These are phyloP conservation scores for Eurypyga helias DNA, from an alignment of 2,113 vertebrate species.

Conservation along the genomic window DNA sequence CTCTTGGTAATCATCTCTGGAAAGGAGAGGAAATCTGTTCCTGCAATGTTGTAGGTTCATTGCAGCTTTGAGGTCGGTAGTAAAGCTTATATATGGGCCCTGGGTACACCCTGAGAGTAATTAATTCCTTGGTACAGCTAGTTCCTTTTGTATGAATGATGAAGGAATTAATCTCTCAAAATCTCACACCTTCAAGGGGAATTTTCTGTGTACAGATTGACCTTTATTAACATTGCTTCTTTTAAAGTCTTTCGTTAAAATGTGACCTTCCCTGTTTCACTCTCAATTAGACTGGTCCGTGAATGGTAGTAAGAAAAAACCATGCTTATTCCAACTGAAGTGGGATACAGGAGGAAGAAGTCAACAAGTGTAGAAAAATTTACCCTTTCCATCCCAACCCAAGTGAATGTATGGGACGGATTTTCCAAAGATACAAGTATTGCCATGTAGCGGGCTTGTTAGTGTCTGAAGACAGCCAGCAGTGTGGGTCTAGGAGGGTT, in stretches of 20 bases:
- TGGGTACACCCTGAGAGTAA: neutral
- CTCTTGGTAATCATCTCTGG: neutral
- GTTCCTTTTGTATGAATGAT: neutral
- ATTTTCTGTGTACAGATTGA: neutral
- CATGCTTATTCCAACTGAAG: neutral
- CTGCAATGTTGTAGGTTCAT: neutral
- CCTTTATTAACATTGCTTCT: neutral
- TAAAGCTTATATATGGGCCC: neutral
- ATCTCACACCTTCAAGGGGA: neutral
- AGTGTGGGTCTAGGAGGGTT: neutral
- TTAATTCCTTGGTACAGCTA: neutral
- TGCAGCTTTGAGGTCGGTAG: neutral
- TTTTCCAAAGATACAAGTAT: accelerated
- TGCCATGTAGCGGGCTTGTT: accelerated
- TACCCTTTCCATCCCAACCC: neutral
- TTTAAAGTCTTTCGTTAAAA: neutral
- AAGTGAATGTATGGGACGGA: neutral
- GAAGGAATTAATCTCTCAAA: neutral
- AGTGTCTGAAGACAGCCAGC: neutral
- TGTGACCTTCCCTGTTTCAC: neutral
- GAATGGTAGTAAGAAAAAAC: neutral
- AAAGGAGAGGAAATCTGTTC: neutral
- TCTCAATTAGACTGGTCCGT: neutral
- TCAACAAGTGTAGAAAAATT: neutral
- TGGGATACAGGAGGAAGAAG: neutral